Percentiles rank a stretch among this genome's conserved stretches.
phyloP scores from a whole-genome alignment of 1,140 invertebrate genomes.

The Carcinoscorpius rotundicauda region DNA sequence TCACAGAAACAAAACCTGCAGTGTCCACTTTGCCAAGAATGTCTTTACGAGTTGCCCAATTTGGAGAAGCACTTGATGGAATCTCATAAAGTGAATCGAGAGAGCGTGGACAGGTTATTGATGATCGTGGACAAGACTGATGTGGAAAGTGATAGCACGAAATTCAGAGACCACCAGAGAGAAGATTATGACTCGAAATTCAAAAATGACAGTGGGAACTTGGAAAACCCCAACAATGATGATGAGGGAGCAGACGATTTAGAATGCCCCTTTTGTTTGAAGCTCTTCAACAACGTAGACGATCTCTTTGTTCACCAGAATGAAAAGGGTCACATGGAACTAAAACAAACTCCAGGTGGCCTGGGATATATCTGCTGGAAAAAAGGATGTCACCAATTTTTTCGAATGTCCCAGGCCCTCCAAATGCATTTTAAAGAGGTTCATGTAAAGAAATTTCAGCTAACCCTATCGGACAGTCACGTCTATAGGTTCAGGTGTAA shows the following conservation, averaged over 20 bases:
- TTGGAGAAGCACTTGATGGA: conserved; percentile 83
- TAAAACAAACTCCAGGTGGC: conserved; percentile 54
- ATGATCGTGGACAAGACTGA: conserved; percentile 59
- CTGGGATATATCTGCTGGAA: conserved; percentile 82
- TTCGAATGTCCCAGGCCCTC: conserved; percentile 59
- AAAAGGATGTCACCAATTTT: conserved; percentile 73
- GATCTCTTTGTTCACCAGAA: conserved; percentile 71
- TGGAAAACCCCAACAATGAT: too few species aligned
- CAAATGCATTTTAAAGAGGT: conserved; percentile 66
- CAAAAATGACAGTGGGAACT: too few species aligned
- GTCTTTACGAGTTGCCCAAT: conserved; percentile 57
- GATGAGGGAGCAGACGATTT: conserved; percentile 38
- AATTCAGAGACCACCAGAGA: too few species aligned
- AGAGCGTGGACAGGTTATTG: conserved; percentile 75
- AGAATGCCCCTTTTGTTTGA: conserved; percentile 54
- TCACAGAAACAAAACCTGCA: conserved; percentile 24
- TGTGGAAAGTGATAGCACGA: too few species aligned
- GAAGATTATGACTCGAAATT: too few species aligned
- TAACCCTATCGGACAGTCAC: conserved; percentile 78
- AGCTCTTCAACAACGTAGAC: conserved; percentile 59
- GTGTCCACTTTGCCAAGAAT: conserved; percentile 86
- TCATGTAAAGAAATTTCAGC: conserved; percentile 20
- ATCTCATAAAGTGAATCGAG: conserved; percentile 79
- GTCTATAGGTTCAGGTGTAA: conserved; percentile 93
- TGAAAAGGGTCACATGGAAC: conserved; percentile 55